Evolutionary conservation across 2,888 invertebrate species (phyloP).

Genomic region (Philonicus albiceps): DNA sequence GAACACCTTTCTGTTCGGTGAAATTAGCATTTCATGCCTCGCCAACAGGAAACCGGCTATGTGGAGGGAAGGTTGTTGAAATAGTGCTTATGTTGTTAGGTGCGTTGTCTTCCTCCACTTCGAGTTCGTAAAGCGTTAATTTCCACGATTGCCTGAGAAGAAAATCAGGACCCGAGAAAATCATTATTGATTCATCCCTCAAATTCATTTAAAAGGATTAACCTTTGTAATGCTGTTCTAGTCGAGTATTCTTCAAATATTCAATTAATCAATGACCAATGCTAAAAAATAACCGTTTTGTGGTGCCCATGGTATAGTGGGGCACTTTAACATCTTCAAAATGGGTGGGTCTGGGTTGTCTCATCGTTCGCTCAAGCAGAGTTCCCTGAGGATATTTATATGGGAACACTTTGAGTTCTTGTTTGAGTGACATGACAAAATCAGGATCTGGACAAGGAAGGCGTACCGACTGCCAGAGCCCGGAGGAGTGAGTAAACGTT

Average conservation of each 20-base stretch:
- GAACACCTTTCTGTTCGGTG: background rate
- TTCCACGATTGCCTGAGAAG: background rate
- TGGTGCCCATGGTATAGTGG: background rate
- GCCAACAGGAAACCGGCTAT: background rate
- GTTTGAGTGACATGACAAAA: background rate
- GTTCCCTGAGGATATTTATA: background rate
- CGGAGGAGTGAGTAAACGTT: background rate
- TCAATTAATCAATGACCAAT: background rate
- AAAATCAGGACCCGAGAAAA: background rate
- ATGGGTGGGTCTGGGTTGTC: background rate
- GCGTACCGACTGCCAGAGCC: too few species aligned
- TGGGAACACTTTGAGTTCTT: background rate
- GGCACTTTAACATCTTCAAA: background rate
- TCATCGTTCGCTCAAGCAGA: background rate
- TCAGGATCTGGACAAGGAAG: background rate
- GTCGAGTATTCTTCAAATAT: background rate
- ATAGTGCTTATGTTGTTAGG: background rate
- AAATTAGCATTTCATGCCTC: background rate
- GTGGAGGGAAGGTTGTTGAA: background rate
- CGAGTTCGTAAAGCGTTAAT: background rate
- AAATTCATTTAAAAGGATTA: background rate
- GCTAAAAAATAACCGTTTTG: background rate
- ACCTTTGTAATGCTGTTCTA: background rate
- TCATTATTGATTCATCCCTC: background rate
- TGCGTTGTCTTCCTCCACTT: background rate